These are phyloP conservation scores for Hydractinia echinata DNA, from an alignment of 30 jellyfish, hydroid and myxozoan genomes.

Conservation along the genomic window DNA sequence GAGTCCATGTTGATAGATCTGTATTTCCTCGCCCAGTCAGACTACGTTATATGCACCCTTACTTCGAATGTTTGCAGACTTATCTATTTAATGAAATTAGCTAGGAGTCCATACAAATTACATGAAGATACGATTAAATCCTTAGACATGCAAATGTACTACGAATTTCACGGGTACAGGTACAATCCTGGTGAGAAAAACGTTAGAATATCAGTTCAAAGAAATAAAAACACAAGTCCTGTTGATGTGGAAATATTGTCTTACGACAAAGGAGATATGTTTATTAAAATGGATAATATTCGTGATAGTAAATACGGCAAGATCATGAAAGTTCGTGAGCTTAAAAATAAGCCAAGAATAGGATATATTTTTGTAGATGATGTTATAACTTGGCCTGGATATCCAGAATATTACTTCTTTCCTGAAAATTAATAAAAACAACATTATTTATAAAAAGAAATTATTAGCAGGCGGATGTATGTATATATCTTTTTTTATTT, in stretches of 20 bases:
- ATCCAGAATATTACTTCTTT: neutral
- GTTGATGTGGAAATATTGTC: too few species aligned
- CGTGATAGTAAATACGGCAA: neutral
- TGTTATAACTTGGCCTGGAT: slow-evolving; percentile 2
- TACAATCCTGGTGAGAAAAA: too few species aligned
- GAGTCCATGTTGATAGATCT: neutral
- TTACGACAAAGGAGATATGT: too few species aligned
- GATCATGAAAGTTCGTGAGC: neutral
- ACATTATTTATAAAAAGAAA: too few species aligned
- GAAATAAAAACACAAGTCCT: too few species aligned
- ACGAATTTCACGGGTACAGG: too few species aligned
- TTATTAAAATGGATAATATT: too few species aligned
- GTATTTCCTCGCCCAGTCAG: neutral
- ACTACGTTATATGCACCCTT: neutral
- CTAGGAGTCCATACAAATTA: neutral
- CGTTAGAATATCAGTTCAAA: too few species aligned
- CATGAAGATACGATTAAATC: neutral
- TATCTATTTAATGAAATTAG: neutral
- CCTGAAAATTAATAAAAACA: neutral
- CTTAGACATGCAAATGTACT: neutral
- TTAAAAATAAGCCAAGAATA: neutral
- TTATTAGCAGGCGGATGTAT: too few species aligned
- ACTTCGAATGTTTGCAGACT: neutral
- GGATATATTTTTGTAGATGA: neutral
- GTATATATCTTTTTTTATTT: too few species aligned